Percentiles rank a stretch among this genome's conserved stretches.
Conservation (phyloP, 1,140 invertebrate species). For the Geopemphigus sp. region DNA sequence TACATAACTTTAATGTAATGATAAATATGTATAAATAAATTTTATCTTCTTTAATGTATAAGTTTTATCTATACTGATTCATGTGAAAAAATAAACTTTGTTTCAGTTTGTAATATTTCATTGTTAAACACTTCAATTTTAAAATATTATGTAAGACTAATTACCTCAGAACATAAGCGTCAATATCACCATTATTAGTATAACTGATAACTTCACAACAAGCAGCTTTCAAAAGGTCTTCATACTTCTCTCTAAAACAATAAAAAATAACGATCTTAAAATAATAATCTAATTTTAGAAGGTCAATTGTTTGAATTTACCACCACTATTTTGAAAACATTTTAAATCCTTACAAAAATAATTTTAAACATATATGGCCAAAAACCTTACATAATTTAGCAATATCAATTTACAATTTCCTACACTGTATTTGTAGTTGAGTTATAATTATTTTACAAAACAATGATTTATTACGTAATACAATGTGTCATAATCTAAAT, state of each 20-base stretch:
- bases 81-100: too few relatives aligned
- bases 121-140: not conserved
- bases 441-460: conserved; percentile 3
- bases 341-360: not conserved
- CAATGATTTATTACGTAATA: not conserved
- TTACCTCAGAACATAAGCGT: conserved; percentile 96
- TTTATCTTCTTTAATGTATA: too few relatives aligned
- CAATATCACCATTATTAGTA: conserved; percentile 81
- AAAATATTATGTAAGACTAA: conserved; percentile 50
- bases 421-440: not conserved
- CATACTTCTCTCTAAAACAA: conserved; percentile 76
- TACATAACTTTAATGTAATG: too few relatives aligned
- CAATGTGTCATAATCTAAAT: not conserved
- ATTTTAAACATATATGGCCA: not conserved
- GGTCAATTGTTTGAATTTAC: conserved; percentile 7
- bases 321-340: not conserved
- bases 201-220: conserved; percentile 95
- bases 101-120: too few relatives aligned
- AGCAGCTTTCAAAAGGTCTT: conserved; percentile 84
- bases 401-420: not conserved
- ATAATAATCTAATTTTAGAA: not conserved
- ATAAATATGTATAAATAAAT: too few relatives aligned
- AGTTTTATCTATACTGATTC: too few relatives aligned
- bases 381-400: too few relatives aligned
- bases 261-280: not conserved